phyloP scores from a whole-genome alignment of 2,888 invertebrate genomes.

The Acrocyrtus sp. region DNA sequence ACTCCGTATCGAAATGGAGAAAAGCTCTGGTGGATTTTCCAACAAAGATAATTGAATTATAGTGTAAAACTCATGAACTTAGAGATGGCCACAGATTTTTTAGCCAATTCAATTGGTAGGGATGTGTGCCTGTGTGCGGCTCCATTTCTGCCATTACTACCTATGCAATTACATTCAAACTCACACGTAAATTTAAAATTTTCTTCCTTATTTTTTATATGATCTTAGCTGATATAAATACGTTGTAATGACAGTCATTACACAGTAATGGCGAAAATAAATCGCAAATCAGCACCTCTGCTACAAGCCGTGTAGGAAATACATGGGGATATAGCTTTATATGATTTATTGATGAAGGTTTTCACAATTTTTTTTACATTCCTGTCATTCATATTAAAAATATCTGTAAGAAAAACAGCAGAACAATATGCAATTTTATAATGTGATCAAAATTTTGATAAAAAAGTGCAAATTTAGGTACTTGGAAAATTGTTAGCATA shows the following conservation, averaged over 20 bases:
- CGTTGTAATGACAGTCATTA: conserved; percentile 11
- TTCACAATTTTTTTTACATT: neutral
- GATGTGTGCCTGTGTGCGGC: neutral
- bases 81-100: neutral
- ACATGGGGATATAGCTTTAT: neutral
- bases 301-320: neutral
- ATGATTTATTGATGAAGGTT: neutral
- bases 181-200: conserved; percentile 3
- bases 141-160: neutral
- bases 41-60: neutral
- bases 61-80: conserved; percentile 9
- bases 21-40: conserved; percentile 4
- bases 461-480: neutral
- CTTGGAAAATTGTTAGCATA: neutral
- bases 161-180: neutral
- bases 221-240: too few relatives aligned
- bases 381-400: neutral
- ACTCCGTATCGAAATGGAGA: too few relatives aligned
- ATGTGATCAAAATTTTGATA: neutral
- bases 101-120: neutral
- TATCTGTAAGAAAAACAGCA: neutral
- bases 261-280: conserved; percentile 7
- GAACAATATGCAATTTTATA: conserved; percentile 3
- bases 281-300: conserved; percentile 6
- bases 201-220: neutral